Evolutionary conservation across 1,140 invertebrate genomes (phyloP), one percentile per base, ranked within the genome.

Genomic region (Campoletis sonorensis): DNA sequence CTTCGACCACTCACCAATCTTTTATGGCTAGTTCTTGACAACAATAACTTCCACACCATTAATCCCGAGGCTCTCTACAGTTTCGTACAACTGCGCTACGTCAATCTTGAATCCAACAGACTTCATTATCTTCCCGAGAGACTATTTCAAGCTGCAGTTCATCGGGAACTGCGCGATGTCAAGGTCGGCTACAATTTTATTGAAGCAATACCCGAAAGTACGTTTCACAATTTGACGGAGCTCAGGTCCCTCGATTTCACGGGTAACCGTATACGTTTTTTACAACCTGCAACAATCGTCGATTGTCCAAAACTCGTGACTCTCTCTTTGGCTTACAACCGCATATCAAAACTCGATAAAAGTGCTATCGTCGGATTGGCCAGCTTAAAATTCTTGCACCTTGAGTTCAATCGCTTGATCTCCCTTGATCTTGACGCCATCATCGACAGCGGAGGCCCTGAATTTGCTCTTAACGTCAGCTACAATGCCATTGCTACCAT

Each of bases 101-200:
- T 98, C 26, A 98, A 98, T 91, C 89, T 98, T 83, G 97, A 97
- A 86, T 97, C 96, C 45, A 98, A 98, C 90, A 94, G 95, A 75
- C 91, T 98, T 90, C 88, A 93, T 87, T 86, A 94, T 93, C 82
- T 94, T 11, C 94, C 95, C 0, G 88, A 92, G 15, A 93, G 94
- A 79, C 90, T 97, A 23, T 95, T 97, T 82, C 93, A 95, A 86
- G 91, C 94, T 1, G 94, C 93, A 67, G 89, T 95, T 33, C 96
- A 97, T 86, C 93, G 93, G n/a, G 94, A 95, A 84, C 89, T 98
- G 45, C 94, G 94, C 61, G 96, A 97, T 85, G 93, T 98, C 8
- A 92, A 92, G 71, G 83, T 92, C 58, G 95, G 96, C 0, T 95
- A 95, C 88, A 98, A 98, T 89, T 93, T 93, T 80, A 93, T 98